Base-by-base conservation (phyloP, 2,113 vertebrate genomes). In the Archocentrus centrarchus region DNA sequence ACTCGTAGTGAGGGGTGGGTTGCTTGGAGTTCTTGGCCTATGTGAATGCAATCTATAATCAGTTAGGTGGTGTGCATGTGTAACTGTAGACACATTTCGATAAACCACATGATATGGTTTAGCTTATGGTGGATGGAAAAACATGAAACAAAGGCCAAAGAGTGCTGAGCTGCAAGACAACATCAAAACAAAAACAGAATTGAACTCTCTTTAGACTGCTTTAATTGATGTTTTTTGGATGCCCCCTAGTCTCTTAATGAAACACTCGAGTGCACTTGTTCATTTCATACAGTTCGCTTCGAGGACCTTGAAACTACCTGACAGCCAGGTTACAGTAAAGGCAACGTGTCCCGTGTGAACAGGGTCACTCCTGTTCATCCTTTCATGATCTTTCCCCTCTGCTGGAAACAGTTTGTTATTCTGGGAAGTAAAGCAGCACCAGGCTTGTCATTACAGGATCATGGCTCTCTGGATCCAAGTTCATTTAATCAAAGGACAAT, bases 61-160 rank as follows among this genome's bases (percentile, higher is more conserved):
- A 84, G 73, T 84, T 79, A 81, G 44, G 47, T 53, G 75, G 63
- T 55, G 59, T 82, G 82, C 22, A 37, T 81, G 81, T 41, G 84
- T 75, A 88, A 88, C 89, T 83, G 81, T 37, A 82, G 83, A 79
- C 41, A 90, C 57, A 41, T 63, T 80, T 85, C 64, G 80, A 58
- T 88, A 81, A 86, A 89, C 90, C 82, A 63, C 57, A 80, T 58
- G 55, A 88, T 82, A 76, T 15, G 77, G 64, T 79, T 85, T 32
- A 47, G 44, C 79, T 55, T 47, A 55, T 0, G 2, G 75, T 66
- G 78, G 41, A 73, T 3, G 27, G 20, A 76, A 88, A 81, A 30
- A 79, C 32, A 14, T 7, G 37, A 82, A 85, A 66, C 57, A 55
- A 59, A 9, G 9, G 6, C 9, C 37, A 39, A 39, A 39, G 7